Conservation (phyloP, 2,797 vertebrate species). For the Luscinia luscinia region DNA sequence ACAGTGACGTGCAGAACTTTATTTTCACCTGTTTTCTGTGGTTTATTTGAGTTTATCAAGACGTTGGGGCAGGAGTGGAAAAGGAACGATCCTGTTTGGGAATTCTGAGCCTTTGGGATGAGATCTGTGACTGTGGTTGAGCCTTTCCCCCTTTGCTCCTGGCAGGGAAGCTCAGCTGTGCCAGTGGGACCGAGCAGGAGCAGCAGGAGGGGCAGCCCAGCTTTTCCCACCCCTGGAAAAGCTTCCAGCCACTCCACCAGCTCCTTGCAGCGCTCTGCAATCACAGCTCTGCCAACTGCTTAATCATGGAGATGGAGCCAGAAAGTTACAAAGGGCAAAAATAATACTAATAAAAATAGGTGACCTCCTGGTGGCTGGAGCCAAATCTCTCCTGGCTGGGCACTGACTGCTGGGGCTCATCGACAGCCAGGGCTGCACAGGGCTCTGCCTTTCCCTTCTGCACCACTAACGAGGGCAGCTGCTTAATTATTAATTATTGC, state of each 20-base stretch:
- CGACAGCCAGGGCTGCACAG: neutral
- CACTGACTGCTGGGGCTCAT: slow-evolving; percentile 19
- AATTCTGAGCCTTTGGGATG: neutral
- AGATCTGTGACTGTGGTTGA: neutral
- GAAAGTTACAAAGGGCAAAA: neutral
- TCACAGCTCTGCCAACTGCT: neutral
- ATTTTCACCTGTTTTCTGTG: neutral
- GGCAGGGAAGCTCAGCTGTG: neutral
- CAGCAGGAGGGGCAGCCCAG: neutral
- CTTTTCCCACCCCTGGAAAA: neutral
- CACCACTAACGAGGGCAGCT: neutral
- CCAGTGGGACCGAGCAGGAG: fast-evolving
- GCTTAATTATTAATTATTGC: neutral
- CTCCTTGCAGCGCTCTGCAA: neutral
- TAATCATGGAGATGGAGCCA: neutral
- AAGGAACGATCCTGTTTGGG: neutral
- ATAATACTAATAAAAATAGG: too few species aligned
- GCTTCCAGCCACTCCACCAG: neutral
- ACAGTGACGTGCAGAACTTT: neutral
- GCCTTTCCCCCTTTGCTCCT: neutral
- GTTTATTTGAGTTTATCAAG: neutral
- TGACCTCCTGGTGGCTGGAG: neutral
- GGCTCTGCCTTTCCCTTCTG: neutral
- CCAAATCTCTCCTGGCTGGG: neutral
- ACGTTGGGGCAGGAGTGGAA: fast-evolving